phyloP scores from a whole-genome alignment of 1,140 invertebrate species.

The Cepaea nemoralis region DNA sequence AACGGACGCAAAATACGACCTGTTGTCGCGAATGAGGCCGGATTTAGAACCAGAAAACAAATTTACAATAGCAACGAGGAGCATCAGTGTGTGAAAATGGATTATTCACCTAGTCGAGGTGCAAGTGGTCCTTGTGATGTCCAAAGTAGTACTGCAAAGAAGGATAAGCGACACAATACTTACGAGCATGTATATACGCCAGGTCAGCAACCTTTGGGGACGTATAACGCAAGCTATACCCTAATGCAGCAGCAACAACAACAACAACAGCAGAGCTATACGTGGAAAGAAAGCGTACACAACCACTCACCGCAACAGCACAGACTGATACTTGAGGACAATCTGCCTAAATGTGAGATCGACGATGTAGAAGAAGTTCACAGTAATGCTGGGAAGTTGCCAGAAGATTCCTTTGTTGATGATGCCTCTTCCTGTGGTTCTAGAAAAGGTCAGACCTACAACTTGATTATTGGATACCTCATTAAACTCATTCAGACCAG shows the following conservation, averaged over 20 bases:
- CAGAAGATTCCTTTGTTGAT: background rate
- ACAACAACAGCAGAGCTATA: background rate
- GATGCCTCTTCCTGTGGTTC: background rate
- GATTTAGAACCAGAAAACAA: constrained; percentile 3
- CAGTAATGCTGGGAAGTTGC: background rate
- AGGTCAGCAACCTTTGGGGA: background rate
- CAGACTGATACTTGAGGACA: background rate
- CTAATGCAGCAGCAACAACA: too few relatives aligned
- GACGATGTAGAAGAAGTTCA: background rate
- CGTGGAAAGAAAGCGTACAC: background rate
- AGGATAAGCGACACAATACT: background rate
- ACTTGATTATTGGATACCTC: constrained; percentile 48
- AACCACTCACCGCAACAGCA: background rate
- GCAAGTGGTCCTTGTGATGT: too few relatives aligned
- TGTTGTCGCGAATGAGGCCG: background rate
- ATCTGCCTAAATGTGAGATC: background rate
- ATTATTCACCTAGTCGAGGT: background rate
- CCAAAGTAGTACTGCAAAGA: too few relatives aligned
- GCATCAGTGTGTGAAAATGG: background rate
- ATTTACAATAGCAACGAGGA: background rate
- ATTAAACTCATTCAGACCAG: constrained; percentile 54
- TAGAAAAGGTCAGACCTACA: background rate
- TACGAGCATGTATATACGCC: constrained; percentile 10
- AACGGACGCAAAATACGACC: background rate
- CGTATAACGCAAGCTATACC: background rate